Evolutionary conservation across 2,888 invertebrate species (phyloP).

Genomic region (Hecatera dysodea): DNA sequence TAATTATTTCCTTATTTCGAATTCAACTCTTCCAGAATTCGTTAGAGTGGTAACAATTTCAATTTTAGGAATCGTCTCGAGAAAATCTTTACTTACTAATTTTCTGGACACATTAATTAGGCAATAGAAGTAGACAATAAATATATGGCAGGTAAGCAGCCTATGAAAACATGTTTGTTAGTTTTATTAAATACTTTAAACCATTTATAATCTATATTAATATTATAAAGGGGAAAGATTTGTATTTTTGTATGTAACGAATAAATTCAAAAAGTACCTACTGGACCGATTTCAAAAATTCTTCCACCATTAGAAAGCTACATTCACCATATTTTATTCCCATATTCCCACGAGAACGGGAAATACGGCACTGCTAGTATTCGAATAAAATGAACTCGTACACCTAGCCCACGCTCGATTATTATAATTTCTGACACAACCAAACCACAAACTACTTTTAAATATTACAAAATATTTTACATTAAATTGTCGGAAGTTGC

Average conservation of each 20-base stretch:
- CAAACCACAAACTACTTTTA: conserved; percentile 14
- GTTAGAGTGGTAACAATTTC: background rate
- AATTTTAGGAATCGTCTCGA: background rate
- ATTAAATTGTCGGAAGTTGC: conserved; percentile 32
- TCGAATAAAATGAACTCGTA: conserved; percentile 9
- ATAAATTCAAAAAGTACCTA: too few species aligned
- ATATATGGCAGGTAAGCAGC: too few species aligned
- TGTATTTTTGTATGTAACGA: too few species aligned
- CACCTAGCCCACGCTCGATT: conserved; percentile 12
- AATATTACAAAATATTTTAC: conserved; percentile 41
- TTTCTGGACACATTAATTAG: too few species aligned
- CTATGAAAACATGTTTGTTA: conserved; percentile 1
- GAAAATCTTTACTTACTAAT: too few species aligned
- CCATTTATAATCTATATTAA: background rate
- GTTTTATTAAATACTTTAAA: background rate
- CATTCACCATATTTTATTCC: too few species aligned
- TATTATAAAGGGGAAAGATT: too few species aligned
- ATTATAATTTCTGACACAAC: conserved; percentile 20
- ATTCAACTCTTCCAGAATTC: background rate
- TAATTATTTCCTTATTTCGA: background rate
- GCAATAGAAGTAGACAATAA: too few species aligned
- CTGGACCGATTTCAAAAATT: too few species aligned
- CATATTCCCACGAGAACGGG: too few species aligned
- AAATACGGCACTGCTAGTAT: too few species aligned
- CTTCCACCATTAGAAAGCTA: too few species aligned